Evolutionary conservation across 1,140 invertebrate species (phyloP).

Genomic region (Onthophagus taurus): DNA sequence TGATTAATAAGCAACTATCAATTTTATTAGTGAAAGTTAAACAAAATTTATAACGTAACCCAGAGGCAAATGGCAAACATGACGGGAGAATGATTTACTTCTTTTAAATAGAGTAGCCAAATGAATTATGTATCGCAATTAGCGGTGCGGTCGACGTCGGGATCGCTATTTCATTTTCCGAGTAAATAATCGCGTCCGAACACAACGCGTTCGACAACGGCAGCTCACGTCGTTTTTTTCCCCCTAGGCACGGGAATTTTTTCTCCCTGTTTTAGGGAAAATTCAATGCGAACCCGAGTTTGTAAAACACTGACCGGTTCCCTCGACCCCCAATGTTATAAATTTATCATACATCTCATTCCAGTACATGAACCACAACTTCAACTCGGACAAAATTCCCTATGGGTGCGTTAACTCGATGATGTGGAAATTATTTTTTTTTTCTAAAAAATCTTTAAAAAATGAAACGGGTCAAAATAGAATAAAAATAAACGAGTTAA

Average conservation of each 20-base stretch:
- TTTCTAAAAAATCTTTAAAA: too few relatives aligned
- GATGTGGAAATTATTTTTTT: too few relatives aligned
- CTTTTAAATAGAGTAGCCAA: slow-evolving; percentile 10
- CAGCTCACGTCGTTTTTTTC: background rate
- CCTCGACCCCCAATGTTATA: slow-evolving; percentile 21
- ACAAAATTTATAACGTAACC: too few relatives aligned
- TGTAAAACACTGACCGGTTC: slow-evolving; percentile 24
- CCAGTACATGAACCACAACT: slow-evolving; percentile 27
- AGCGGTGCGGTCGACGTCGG: slow-evolving; percentile 8
- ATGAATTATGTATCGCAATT: slow-evolving; percentile 13
- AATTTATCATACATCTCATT: slow-evolving; percentile 31
- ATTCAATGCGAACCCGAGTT: slow-evolving; percentile 19
- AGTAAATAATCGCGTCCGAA: slow-evolving; percentile 11
- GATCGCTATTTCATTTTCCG: slow-evolving; percentile 17
- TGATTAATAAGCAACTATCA: too few relatives aligned
- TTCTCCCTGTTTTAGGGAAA: slow-evolving; percentile 13
- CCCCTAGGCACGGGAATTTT: background rate
- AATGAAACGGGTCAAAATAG: too few relatives aligned
- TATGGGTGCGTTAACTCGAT: too few relatives aligned
- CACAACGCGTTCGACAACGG: background rate
- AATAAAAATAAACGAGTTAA: too few relatives aligned
- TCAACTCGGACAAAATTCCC: too few relatives aligned
- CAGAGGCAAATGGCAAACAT: too few relatives aligned
- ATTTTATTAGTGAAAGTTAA: too few relatives aligned
- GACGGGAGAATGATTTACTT: slow-evolving; percentile 11